Evolutionary conservation across 2,797 vertebrate species (phyloP).

Genomic region (Thunnus albacares): DNA sequence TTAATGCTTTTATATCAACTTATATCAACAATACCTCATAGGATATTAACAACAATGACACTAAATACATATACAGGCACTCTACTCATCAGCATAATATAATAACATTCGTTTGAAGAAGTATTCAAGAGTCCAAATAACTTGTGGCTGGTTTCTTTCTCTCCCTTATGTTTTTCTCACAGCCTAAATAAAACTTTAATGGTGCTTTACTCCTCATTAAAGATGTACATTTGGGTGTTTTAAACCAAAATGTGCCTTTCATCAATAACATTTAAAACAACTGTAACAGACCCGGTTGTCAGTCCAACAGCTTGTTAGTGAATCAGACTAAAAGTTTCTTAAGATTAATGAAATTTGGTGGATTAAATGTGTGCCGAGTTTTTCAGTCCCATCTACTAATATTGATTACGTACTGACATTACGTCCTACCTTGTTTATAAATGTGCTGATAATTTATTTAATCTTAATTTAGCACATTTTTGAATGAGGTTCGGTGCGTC

Average conservation of each 20-base stretch:
- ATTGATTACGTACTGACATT: accelerated
- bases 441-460: accelerated
- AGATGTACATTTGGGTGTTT: not conserved
- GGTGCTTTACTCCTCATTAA: not conserved
- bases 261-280: not conserved
- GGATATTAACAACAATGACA: not conserved
- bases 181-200: not conserved
- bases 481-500: not conserved
- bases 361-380: not conserved
- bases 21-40: not conserved
- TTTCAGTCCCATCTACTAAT: accelerated
- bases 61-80: too few species aligned
- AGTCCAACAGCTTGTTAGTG: too few species aligned
- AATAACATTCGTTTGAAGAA: not conserved
- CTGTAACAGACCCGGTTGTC: not conserved
- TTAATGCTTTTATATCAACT: not conserved
- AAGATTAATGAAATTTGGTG: not conserved
- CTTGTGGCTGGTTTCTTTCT: not conserved
- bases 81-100: not conserved
- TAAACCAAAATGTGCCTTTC: accelerated
- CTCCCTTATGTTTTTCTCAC: not conserved
- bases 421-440: accelerated
- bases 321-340: too few species aligned
- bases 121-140: not conserved
- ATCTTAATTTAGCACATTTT: not conserved